Conservation (phyloP, 23 tunicate species). For the Halocynthia aurantium region DNA sequence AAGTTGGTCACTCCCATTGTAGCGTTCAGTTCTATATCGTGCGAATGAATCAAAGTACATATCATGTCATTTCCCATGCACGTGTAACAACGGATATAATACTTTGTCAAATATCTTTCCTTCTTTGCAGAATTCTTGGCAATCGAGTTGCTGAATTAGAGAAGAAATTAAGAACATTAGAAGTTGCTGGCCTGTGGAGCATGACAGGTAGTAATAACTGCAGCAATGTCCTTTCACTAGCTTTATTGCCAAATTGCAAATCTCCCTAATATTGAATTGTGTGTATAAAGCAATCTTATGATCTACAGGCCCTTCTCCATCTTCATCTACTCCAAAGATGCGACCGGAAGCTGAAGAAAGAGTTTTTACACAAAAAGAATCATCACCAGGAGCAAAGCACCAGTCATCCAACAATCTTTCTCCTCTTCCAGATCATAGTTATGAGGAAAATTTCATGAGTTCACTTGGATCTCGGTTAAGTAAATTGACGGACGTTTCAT, state of each 20-base stretch:
- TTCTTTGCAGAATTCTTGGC: conserved; percentile 52
- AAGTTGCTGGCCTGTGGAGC: conserved; percentile 56
- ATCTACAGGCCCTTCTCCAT: conserved; percentile 4
- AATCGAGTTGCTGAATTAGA: conserved; percentile 78
- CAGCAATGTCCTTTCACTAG: not conserved
- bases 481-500: conserved; percentile 19
- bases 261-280: not conserved
- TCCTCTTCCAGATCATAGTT: too few relatives aligned
- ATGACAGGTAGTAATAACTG: conserved; percentile 23
- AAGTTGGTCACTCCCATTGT: too few relatives aligned
- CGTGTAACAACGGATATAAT: too few relatives aligned
- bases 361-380: too few relatives aligned
- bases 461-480: conserved; percentile 22
- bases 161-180: conserved; percentile 53
- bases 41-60: too few relatives aligned
- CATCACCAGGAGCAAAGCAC: not conserved
- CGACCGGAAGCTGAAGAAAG: too few relatives aligned
- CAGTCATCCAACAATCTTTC: not conserved
- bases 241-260: not conserved
- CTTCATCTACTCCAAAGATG: conserved; percentile 6
- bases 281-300: not conserved
- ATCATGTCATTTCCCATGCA: too few relatives aligned
- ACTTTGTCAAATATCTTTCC: too few relatives aligned
- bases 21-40: too few relatives aligned
- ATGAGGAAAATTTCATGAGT: conserved; percentile 14